Percentiles rank a stretch among this genome's conserved stretches.
phyloP scores from a whole-genome alignment of 2,113 vertebrate species.

The Tupaia tana region DNA sequence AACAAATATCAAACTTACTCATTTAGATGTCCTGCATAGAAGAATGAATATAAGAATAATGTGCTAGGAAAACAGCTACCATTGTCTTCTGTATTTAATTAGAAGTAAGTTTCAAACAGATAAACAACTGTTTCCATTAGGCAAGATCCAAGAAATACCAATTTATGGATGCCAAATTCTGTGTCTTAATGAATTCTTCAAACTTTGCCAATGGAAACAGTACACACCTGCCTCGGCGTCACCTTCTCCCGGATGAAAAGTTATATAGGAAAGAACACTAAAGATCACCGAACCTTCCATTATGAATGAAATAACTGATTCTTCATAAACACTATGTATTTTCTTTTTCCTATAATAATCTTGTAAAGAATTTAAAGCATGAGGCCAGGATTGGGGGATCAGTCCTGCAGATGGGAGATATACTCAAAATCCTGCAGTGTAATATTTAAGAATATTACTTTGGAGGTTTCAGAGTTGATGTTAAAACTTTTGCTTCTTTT shows the following conservation, averaged over 20 bases:
- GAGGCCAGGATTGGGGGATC: rapidly evolving
- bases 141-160: slow-evolving; percentile 10
- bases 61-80: neutral
- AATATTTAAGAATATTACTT: neutral
- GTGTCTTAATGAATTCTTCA: slow-evolving; percentile 50
- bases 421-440: neutral
- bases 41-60: slow-evolving; percentile 1
- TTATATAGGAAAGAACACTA: neutral
- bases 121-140: slow-evolving; percentile 49
- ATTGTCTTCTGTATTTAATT: slow-evolving; percentile 63
- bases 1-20: neutral
- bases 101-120: slow-evolving; percentile 45
- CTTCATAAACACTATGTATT: neutral
- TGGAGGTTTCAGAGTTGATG: neutral
- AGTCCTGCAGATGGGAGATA: neutral
- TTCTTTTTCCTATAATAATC: neutral
- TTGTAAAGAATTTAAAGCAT: neutral
- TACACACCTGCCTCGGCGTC: slow-evolving; percentile 30
- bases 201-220: slow-evolving; percentile 46
- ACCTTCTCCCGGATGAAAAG: neutral
- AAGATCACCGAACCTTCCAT: neutral
- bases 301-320: neutral
- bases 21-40: neutral
- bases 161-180: slow-evolving; percentile 15
- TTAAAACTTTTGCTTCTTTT: neutral